A percentile compares a stretch with the other conserved stretches of the same genome.
Conservation (phyloP, 2,888 invertebrate genomes). For the Microplitis manilae region DNA sequence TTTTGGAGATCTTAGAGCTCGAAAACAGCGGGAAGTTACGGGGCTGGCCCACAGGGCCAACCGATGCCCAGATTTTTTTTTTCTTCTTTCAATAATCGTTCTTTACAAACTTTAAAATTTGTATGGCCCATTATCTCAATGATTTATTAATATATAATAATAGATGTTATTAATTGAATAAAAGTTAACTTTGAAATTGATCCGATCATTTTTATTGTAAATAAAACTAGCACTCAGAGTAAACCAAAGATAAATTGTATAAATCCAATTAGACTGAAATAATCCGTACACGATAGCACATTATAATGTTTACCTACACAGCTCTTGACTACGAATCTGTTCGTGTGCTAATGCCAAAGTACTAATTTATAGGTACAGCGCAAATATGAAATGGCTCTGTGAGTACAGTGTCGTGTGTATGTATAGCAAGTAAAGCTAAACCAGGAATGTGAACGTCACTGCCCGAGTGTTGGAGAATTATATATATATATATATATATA, state of each 20-base stretch:
- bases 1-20: too few relatives aligned
- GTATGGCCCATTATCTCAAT: too few relatives aligned
- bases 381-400: slow-evolving; percentile 62
- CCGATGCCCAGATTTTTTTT: too few relatives aligned
- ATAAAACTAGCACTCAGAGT: background rate
- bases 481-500: too few relatives aligned
- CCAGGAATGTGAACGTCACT: background rate
- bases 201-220: background rate
- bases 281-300: slow-evolving; percentile 63
- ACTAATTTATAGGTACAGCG: slow-evolving; percentile 65
- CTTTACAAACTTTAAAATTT: too few relatives aligned
- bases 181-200: background rate
- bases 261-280: slow-evolving; percentile 69
- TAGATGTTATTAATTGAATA: background rate
- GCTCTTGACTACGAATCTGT: slow-evolving; percentile 52
- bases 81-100: too few relatives aligned
- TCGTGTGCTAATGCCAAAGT: slow-evolving; percentile 66
- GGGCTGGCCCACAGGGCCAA: too few relatives aligned
- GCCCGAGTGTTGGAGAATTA: slow-evolving; percentile 6
- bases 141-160: too few relatives aligned
- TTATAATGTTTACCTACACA: slow-evolving; percentile 25
- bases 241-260: slow-evolving; percentile 59
- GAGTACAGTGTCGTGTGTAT: slow-evolving; percentile 53
- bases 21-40: too few relatives aligned
- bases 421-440: slow-evolving; percentile 10